These are phyloP conservation scores for Phrynocephalus versicolor DNA, from an alignment of 2,113 vertebrate genomes.

Conservation along the genomic window DNA sequence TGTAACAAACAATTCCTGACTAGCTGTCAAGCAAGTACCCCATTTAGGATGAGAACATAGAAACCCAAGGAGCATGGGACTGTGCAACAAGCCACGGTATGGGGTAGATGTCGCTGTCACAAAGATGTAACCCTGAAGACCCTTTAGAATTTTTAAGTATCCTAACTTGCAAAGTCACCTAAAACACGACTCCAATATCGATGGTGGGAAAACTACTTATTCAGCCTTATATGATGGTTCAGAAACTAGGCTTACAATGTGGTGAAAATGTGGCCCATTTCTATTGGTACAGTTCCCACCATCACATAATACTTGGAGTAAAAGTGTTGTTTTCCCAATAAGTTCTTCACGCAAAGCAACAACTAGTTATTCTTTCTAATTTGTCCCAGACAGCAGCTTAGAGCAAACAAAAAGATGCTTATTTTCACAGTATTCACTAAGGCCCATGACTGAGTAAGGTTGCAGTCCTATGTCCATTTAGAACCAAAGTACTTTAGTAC, in stretches of 20 bases:
- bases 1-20: constrained; percentile 24
- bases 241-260: constrained; percentile 20
- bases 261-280: background rate
- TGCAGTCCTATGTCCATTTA: background rate
- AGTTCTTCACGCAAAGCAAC: background rate
- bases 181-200: background rate
- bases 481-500: background rate
- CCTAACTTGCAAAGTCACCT: background rate
- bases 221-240: background rate
- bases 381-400: background rate
- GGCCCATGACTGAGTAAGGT: background rate
- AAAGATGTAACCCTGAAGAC: background rate
- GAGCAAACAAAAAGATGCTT: background rate
- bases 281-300: background rate
- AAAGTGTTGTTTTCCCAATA: background rate
- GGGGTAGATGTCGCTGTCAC: background rate
- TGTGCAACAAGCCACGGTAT: constrained; percentile 14
- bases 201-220: background rate
- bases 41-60: constrained; percentile 13
- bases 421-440: background rate
- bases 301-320: background rate
- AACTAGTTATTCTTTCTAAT: background rate
- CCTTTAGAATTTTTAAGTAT: background rate
- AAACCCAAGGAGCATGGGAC: background rate
- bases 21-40: constrained; percentile 16